Conservation (phyloP, 2,888 invertebrate species). For the Leucozona laternaria region DNA sequence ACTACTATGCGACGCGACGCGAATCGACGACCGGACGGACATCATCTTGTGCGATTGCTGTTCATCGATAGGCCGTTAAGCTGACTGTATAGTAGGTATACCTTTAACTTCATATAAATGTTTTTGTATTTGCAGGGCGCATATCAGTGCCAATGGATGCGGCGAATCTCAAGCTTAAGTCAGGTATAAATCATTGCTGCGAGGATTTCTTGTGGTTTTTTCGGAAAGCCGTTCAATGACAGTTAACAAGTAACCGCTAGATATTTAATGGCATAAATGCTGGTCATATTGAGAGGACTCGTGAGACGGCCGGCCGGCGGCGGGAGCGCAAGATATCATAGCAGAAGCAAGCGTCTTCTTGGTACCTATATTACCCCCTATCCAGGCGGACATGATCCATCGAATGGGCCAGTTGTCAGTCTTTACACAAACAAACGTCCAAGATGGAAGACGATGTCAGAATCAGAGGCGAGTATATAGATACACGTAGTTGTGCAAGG, state of each 20-base stretch:
- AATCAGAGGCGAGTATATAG: neutral
- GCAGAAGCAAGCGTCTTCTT: conserved; percentile 42
- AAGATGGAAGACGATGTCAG: conserved; percentile 1
- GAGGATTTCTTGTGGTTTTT: conserved; percentile 44
- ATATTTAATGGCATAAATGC: conserved; percentile 75
- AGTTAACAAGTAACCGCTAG: conserved; percentile 71
- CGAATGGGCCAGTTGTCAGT: conserved; percentile 68
- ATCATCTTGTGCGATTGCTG: conserved; percentile 53
- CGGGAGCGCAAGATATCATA: conserved; percentile 32
- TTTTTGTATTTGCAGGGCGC: conserved; percentile 1
- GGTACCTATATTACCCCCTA: conserved; percentile 56
- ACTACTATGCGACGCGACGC: no score
- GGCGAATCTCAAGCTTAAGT: conserved; percentile 33
- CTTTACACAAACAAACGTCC: conserved; percentile 27
- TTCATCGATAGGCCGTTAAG: conserved; percentile 49
- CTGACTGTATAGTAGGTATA: no score
- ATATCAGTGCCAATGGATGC: conserved; percentile 51
- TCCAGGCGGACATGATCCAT: conserved; percentile 71
- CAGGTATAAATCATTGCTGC: conserved; percentile 67
- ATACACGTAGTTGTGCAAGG: neutral
- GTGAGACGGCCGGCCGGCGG: no score
- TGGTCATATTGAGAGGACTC: conserved; percentile 52
- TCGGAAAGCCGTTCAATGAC: conserved; percentile 56
- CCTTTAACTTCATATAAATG: neutral
- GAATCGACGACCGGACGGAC: conserved; percentile 29